These are phyloP conservation scores for Bagarius yarrelli DNA, from an alignment of 2,113 vertebrate genomes.

Conservation along the genomic window DNA sequence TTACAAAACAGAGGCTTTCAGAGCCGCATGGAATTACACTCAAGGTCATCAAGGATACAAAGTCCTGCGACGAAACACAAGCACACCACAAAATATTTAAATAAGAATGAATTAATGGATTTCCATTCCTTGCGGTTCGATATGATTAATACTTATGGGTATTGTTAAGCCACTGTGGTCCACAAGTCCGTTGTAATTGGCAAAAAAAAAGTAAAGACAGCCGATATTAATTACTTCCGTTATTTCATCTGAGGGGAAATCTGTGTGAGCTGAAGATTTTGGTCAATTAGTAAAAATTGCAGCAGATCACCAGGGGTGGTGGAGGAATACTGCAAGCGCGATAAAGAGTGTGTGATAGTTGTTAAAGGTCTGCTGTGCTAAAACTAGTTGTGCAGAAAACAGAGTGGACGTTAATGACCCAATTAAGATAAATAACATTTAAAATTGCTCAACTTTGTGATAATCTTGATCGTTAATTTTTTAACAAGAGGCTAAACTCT, in stretches of 20 bases:
- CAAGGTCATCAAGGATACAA: slow-evolving; percentile 52
- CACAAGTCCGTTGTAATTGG: slow-evolving; percentile 57
- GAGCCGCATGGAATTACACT: slow-evolving; percentile 34
- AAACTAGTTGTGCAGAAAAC: slow-evolving; percentile 55
- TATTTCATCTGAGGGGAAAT: slow-evolving; percentile 52
- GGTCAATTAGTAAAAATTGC: slow-evolving; percentile 77
- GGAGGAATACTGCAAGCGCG: slow-evolving; percentile 66
- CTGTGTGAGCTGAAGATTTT: slow-evolving; percentile 72
- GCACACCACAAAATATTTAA: slow-evolving; percentile 55
- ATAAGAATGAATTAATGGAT: slow-evolving; percentile 60
- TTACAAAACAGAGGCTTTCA: slow-evolving; percentile 2
- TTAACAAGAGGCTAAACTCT: slow-evolving; percentile 59
- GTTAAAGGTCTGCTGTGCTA: slow-evolving; percentile 68
- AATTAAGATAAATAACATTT: no score
- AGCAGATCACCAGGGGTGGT: slow-evolving; percentile 75
- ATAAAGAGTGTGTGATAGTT: slow-evolving; percentile 66
- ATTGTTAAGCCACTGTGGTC: slow-evolving; percentile 65
- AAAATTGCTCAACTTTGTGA: slow-evolving; percentile 55
- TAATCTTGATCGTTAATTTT: slow-evolving; percentile 58
- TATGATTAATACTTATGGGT: slow-evolving; percentile 66
- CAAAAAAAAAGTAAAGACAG: slow-evolving; percentile 48
- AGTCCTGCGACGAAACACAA: slow-evolving; percentile 39
- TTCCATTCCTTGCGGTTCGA: slow-evolving; percentile 55
- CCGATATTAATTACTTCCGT: slow-evolving; percentile 64
- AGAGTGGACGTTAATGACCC: no score